These are phyloP conservation scores for Chelmon rostratus DNA, from an alignment of 2,797 vertebrate species.

Conservation along the genomic window DNA sequence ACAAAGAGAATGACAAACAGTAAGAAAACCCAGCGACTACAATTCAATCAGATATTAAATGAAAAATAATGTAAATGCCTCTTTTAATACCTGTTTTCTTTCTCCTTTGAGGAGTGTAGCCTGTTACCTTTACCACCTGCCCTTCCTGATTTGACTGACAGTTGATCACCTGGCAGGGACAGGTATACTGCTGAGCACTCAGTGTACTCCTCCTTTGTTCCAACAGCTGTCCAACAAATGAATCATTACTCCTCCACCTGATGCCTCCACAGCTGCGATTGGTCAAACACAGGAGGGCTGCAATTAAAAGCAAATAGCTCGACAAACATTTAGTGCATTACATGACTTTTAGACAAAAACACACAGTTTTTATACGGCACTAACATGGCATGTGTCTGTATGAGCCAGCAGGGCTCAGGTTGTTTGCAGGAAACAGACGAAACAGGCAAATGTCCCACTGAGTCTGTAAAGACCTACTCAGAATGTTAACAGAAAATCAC, in stretches of 20 bases:
- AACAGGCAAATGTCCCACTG: conserved; percentile 55
- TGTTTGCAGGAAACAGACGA: conserved; percentile 74
- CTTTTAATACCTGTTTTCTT: background rate
- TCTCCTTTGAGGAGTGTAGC: background rate
- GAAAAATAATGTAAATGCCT: no score
- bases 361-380: conserved; percentile 51
- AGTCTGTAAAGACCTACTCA: conserved; percentile 48
- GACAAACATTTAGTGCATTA: conserved; percentile 69
- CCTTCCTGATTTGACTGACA: conserved; percentile 11
- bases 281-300: conserved; percentile 56
- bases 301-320: conserved; percentile 68
- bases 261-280: conserved; percentile 51
- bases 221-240: conserved; percentile 30
- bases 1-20: no score
- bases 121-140: conserved; percentile 2
- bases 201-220: conserved; percentile 8
- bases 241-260: conserved; percentile 26
- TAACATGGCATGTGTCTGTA: conserved; percentile 58
- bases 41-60: no score
- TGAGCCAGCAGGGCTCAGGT: conserved; percentile 65
- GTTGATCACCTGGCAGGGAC: conserved; percentile 42
- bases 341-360: conserved; percentile 40
- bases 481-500: conserved; percentile 35
- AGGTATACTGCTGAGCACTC: background rate
- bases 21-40: no score